Evolutionary conservation across 2,888 invertebrate species (phyloP), one percentile per base, ranked within the genome.

Genomic region (Ptilodon capucinus): DNA sequence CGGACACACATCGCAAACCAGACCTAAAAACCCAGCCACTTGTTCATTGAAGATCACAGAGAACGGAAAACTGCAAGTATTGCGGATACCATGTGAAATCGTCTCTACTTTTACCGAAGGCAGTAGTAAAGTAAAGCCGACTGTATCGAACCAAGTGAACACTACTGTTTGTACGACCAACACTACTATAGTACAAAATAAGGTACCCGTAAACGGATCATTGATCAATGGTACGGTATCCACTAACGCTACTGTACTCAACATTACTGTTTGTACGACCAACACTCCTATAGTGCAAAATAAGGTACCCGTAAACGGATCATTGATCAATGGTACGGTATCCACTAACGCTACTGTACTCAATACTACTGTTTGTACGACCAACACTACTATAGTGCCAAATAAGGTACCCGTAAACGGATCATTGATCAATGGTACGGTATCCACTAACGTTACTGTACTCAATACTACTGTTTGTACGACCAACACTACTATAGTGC

Each of bases 51-150:
- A 74, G 63, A 72, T 90, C 8, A 81, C 71, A 47, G 85, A 89
- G 58, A 75, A 81, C 23, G 74, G 71, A 6, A 75, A 71, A 32
- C 44, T 68, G 13, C 74, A 86, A 57, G 55, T 64, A 14, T 56
- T 90, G 11, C 86, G 77, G 63, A 79, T 91, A 59, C 90, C 90
- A 1, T 91, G 90, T 60, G 90, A 86, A 71, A 89, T 89, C 7
- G 89, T 91, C 7, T 86, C 90, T 1, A 91, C 90, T 1, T 91
- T 91, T 49, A 81, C 82, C 3, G 74, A 81, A 51, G 81, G 72
- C 2, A 77, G 83, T 51, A 72, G 70, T 17, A 76, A 73, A 48
- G 51, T 68, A 30, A 50, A 62, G 49, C 56, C 58, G 11, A 57
- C 64, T 28, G 54, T 60, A 14, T 42, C 66, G 13, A 64, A 57